phyloP scores from a whole-genome alignment of 2,797 vertebrate species.

The Otus scops region DNA sequence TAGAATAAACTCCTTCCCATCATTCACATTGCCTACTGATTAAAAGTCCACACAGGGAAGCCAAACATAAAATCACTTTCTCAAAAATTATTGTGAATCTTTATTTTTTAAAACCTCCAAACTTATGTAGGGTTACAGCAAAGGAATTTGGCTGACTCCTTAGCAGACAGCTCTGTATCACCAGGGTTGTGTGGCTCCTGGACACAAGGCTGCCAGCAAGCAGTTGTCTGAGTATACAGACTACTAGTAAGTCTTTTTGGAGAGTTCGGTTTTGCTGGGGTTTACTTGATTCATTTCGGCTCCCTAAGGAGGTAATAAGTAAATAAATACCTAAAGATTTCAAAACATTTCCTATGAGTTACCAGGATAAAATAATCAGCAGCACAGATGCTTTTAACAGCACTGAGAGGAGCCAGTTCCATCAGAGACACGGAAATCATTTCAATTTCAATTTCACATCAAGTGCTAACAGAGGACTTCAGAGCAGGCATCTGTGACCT shows the following conservation, averaged over 20 bases:
- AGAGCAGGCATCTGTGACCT: background rate
- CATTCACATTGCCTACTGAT: background rate
- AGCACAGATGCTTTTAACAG: background rate
- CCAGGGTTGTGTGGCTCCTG: background rate
- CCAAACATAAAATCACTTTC: background rate
- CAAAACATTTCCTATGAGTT: background rate
- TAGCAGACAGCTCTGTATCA: background rate
- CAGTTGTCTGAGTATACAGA: background rate
- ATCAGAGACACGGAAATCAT: background rate
- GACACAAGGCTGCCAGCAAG: fast-evolving
- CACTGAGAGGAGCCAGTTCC: background rate
- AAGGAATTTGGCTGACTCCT: background rate
- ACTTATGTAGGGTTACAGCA: fast-evolving
- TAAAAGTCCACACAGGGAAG: background rate
- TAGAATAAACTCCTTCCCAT: background rate
- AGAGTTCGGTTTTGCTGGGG: background rate
- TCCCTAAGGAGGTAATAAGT: background rate
- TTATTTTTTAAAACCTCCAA: background rate
- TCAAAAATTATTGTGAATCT: background rate
- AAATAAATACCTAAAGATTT: background rate
- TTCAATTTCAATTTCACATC: background rate
- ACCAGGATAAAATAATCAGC: background rate
- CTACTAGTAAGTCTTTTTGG: background rate
- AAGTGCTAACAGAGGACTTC: background rate
- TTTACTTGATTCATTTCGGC: background rate